Evolutionary conservation across 2,113 vertebrate genomes (phyloP), one percentile per base, ranked within the genome.

Genomic region (rat (Rattus norvegicus)): DNA sequence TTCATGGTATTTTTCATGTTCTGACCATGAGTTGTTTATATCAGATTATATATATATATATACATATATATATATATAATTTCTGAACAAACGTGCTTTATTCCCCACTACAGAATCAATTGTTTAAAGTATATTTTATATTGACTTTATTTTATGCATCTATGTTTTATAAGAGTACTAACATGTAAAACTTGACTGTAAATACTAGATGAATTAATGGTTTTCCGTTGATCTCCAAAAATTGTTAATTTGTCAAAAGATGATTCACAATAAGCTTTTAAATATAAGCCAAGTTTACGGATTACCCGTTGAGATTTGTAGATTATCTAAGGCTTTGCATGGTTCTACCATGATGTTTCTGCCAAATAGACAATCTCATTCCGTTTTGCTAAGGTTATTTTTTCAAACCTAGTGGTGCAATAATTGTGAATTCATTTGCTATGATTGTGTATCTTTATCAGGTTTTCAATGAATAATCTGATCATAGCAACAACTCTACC

Each of bases 291-390:
- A 13, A 63, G 33, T 61, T 22, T n/a, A 52, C 36, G n/a, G 65
- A 91, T 61, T 95, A 56, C 7, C 47, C 94, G 81, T 91, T 26
- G 63, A 92, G 30, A 87, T 79, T 56, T 87, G 6, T 24, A 39
- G 6, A 11, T 83, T 26, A 2, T 92, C 67, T 83, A 17, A 36
- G 17, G 7, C 5, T 89, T 90, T 92, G 5, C 1, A 76, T 61
- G 67, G 8, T 33, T 87, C 80, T 30, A 28, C 67, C 33, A 77
- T 87, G 77, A 75, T 70, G 43, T 86, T 93, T 92, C 26, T 63
- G 70, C 2, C 17, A 69, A 47, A 16, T 9, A 83, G 5, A 81
- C 30, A 69, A 91, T 94, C 59, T 86, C 43, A 86, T 59, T 16
- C 70, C 5, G 30, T 63, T 19, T 81, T 81, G 17, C 2, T 54